Evolutionary conservation across 2,797 vertebrate genomes (phyloP).

Genomic region (Sphenodon punctatus): DNA sequence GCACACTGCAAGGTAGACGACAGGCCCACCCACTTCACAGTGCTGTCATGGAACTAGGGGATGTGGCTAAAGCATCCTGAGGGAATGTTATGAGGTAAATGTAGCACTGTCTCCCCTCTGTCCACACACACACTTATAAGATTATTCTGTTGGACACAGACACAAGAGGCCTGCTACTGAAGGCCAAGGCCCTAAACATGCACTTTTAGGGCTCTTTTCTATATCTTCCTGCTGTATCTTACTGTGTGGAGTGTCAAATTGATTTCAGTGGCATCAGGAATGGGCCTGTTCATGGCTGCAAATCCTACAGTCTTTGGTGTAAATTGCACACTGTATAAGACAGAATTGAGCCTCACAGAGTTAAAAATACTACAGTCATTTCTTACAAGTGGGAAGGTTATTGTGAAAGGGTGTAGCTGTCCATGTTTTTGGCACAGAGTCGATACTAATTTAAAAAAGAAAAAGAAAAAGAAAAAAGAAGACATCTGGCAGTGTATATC

Average conservation of each 20-base stretch:
- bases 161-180: too few species aligned
- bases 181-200: not conserved
- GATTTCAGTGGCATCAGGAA: not conserved
- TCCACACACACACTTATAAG: too few species aligned
- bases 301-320: not conserved
- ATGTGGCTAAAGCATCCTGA: too few species aligned
- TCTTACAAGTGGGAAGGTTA: not conserved
- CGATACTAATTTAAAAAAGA: conserved; percentile 6
- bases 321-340: not conserved
- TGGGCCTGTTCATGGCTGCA: not conserved
- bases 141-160: too few species aligned
- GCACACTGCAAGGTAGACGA: too few species aligned
- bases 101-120: too few species aligned
- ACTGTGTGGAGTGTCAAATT: not conserved
- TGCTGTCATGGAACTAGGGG: too few species aligned
- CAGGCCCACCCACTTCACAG: too few species aligned
- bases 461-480: conserved; percentile 5
- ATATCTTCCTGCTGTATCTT: not conserved
- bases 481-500: conserved; percentile 15
- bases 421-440: not conserved
- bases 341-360: not conserved
- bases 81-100: too few species aligned
- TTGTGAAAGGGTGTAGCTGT: not conserved
- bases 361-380: not conserved
- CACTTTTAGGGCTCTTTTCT: not conserved